A percentile compares a stretch with the other conserved stretches of the same genome.
These are phyloP conservation scores for Fukomys damarensis DNA, from an alignment of 2,113 vertebrate genomes.

Conservation along the genomic window DNA sequence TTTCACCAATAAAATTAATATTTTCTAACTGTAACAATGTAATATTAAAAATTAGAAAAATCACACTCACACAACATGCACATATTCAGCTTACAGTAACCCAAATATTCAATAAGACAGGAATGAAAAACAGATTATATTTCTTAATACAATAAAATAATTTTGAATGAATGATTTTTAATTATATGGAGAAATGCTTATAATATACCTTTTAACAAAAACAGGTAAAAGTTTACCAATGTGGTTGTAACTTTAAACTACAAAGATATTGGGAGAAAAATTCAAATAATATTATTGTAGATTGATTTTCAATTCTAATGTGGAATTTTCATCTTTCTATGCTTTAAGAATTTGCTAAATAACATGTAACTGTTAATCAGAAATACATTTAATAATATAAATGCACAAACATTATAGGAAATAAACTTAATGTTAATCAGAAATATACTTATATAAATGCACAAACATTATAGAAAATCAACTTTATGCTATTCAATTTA, in stretches of 20 bases:
- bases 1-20: constrained; percentile 46
- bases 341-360: neutral
- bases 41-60: neutral
- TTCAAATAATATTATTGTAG: neutral
- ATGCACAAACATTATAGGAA: neutral
- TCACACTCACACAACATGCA: neutral
- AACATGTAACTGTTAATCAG: neutral
- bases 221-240: neutral
- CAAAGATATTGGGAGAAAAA: neutral
- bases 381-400: neutral
- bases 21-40: neutral
- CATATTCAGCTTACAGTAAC: neutral
- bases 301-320: neutral
- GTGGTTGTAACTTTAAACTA: neutral
- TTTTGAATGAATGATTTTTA: neutral
- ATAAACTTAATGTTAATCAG: too few relatives aligned
- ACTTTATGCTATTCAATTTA: constrained; percentile 34
- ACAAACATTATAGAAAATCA: neutral
- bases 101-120: neutral
- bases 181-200: neutral
- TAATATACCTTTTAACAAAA: neutral
- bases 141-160: neutral
- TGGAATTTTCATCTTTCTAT: neutral
- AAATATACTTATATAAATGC: neutral
- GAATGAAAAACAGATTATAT: neutral